Evolutionary conservation across 2,797 vertebrate genomes (phyloP).

Genomic region (Erpetoichthys calabaricus): DNA sequence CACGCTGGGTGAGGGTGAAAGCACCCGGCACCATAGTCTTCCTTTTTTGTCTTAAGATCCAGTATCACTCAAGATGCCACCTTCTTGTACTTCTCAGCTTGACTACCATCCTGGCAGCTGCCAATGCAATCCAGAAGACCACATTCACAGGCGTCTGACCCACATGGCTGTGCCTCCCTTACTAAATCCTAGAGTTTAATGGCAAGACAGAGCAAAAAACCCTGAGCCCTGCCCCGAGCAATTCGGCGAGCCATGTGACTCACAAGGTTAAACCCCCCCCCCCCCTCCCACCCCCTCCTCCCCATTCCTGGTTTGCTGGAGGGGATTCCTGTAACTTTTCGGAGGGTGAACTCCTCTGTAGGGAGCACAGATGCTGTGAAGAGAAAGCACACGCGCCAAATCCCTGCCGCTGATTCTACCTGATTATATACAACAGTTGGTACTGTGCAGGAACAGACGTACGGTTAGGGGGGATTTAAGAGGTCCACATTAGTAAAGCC

Average conservation of each 20-base stretch:
- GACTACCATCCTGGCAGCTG: neutral
- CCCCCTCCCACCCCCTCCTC: conserved; percentile 8
- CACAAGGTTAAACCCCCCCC: conserved; percentile 23
- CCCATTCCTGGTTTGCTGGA: neutral
- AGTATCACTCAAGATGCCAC: neutral
- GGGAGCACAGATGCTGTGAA: neutral
- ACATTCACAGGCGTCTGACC: conserved; percentile 24
- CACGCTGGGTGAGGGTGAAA: conserved; percentile 11
- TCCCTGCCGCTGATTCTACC: neutral
- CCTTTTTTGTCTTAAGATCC: conserved; percentile 11
- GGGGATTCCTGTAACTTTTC: neutral
- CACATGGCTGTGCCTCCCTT: conserved; percentile 32
- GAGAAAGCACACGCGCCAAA: neutral
- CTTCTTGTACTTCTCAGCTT: conserved; percentile 7
- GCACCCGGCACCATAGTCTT: conserved; percentile 3
- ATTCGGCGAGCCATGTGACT: conserved; percentile 48
- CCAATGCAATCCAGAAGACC: neutral
- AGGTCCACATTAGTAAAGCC: no score
- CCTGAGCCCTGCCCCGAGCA: conserved; percentile 37
- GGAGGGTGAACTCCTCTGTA: neutral
- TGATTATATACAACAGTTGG: neutral
- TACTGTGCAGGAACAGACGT: neutral
- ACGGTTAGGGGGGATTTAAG: neutral
- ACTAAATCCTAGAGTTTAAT: conserved; percentile 52
- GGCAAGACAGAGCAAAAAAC: conserved; percentile 33